Evolutionary conservation across 1,140 invertebrate species (phyloP).

Genomic region (Halictus rubicundus): DNA sequence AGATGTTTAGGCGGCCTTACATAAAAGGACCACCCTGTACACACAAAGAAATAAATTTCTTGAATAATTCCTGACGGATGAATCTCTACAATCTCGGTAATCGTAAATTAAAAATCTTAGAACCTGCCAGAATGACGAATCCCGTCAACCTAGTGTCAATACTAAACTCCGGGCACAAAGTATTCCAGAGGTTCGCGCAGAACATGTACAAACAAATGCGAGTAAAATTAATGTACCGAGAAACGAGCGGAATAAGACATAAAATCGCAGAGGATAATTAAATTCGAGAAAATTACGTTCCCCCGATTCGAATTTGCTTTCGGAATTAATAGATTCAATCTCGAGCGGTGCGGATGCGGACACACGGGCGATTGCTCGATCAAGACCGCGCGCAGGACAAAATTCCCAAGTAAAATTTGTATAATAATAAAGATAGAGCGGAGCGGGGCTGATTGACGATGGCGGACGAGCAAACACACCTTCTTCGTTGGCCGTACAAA

Average conservation of each 20-base stretch:
- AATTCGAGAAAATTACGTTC: background rate
- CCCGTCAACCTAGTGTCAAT: no score
- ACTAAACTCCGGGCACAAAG: no score
- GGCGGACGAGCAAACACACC: background rate
- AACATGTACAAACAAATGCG: no score
- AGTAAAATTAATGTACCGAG: background rate
- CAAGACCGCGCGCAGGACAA: no score
- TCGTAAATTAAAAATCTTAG: no score
- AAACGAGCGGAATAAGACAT: background rate
- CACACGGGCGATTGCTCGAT: background rate
- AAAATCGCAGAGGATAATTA: background rate
- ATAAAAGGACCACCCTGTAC: no score
- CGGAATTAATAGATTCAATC: background rate
- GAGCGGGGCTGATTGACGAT: background rate
- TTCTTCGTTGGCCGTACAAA: background rate
- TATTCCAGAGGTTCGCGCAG: no score
- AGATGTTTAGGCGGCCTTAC: no score
- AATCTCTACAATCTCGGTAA: no score
- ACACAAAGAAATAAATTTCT: no score
- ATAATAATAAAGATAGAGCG: slow-evolving; percentile 15
- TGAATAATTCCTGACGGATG: no score
- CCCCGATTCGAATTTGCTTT: background rate
- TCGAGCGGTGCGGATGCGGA: background rate
- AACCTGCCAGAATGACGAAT: no score
- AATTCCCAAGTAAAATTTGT: slow-evolving; percentile 20